These are phyloP conservation scores for Aspidoscelis tigris DNA, from an alignment of 2,113 vertebrate species.

Conservation along the genomic window DNA sequence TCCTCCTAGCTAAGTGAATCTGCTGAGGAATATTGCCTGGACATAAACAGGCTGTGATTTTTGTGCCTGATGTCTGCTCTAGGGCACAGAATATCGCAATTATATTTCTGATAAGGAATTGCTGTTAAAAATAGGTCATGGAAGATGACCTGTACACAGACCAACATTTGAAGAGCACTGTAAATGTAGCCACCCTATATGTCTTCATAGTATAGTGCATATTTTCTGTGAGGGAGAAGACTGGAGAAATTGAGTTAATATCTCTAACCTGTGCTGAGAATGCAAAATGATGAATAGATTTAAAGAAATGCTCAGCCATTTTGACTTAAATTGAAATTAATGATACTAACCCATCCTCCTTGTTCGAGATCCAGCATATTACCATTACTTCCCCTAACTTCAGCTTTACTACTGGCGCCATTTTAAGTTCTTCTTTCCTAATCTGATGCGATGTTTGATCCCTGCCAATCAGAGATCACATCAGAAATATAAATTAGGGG, in stretches of 20 bases:
- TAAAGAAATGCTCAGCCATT: not conserved
- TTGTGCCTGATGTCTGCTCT: not conserved
- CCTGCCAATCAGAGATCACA: not conserved
- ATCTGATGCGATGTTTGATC: not conserved
- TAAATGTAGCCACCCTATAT: not conserved
- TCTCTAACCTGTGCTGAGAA: not conserved
- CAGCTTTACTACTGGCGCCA: not conserved
- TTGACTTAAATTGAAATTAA: not conserved
- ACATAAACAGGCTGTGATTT: not conserved
- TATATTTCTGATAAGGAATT: slow-evolving; percentile 1
- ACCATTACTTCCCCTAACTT: not conserved
- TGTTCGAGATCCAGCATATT: too few species aligned
- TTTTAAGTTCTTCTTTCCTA: not conserved
- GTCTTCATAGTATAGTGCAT: not conserved
- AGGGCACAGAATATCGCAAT: not conserved
- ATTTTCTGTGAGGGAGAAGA: not conserved
- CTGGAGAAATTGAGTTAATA: not conserved
- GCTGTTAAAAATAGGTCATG: not conserved
- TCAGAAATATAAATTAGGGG: not conserved
- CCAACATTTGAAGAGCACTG: not conserved
- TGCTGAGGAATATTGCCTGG: not conserved
- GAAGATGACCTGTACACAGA: not conserved
- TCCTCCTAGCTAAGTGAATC: not conserved
- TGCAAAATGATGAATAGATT: not conserved
- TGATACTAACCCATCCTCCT: too few species aligned